Evolutionary conservation across 2,113 vertebrate species (phyloP).

Genomic region (Pluvianellus socialis): DNA sequence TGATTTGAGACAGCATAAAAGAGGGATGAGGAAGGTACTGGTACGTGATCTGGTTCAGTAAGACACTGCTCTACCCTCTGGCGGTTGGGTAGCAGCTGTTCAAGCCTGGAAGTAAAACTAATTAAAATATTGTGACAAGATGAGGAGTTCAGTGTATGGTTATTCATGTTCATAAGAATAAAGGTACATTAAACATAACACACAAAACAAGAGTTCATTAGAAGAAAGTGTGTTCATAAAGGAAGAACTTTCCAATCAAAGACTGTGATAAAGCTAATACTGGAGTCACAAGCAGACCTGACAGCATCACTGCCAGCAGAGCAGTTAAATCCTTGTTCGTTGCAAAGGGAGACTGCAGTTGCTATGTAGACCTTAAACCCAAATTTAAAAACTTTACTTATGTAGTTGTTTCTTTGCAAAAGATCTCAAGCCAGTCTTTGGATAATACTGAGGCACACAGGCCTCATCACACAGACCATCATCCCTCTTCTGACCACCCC

Average conservation of each 20-base stretch:
- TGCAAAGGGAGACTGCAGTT: background rate
- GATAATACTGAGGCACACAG: background rate
- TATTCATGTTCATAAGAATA: background rate
- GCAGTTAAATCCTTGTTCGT: background rate
- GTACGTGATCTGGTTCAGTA: background rate
- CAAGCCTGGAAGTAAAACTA: constrained; percentile 25
- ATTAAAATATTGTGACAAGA: constrained; percentile 29
- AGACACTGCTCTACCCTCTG: background rate
- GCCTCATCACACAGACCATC: background rate
- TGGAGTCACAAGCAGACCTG: background rate
- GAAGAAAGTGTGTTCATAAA: background rate
- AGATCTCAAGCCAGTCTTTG: background rate
- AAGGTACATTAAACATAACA: background rate
- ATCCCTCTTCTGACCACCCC: background rate
- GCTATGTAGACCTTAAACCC: background rate
- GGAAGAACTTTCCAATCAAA: background rate
- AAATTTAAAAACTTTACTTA: background rate
- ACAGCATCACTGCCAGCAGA: background rate
- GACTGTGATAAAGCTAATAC: background rate
- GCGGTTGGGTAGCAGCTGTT: constrained; percentile 19
- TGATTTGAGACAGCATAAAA: background rate
- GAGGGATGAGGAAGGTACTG: background rate
- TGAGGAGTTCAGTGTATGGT: background rate
- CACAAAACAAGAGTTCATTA: background rate
- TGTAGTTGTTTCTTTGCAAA: background rate